A percentile compares a stretch with the other conserved stretches of the same genome.
Conservation (phyloP, 2,113 vertebrate genomes). For the Boulengeromyrus knoepffleri region DNA sequence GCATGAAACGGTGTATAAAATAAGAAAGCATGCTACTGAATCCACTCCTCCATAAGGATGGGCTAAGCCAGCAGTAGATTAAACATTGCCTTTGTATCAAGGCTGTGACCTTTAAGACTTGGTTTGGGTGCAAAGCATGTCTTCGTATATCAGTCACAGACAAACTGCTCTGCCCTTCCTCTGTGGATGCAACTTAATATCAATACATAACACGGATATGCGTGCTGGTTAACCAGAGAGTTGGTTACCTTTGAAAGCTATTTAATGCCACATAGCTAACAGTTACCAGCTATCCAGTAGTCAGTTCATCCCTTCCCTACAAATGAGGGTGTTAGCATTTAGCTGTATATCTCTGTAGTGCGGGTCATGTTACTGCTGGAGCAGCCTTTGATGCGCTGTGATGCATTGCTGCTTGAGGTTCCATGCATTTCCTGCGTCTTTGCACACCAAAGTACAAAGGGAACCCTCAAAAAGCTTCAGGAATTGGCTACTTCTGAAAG, state of each 20-base stretch:
- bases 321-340: slow-evolving; percentile 6
- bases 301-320: slow-evolving; percentile 22
- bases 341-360: slow-evolving; percentile 33
- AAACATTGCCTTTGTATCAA: not conserved
- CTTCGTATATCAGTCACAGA: not conserved
- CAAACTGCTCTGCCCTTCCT: not conserved
- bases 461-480: not conserved
- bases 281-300: slow-evolving; percentile 14
- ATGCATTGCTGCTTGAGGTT: slow-evolving; percentile 40
- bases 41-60: not conserved
- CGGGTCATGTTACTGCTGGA: slow-evolving; percentile 34
- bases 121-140: not conserved
- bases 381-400: slow-evolving; percentile 46
- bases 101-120: not conserved
- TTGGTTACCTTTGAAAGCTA: not conserved
- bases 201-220: not conserved
- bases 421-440: slow-evolving; percentile 1
- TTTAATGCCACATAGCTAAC: not conserved
- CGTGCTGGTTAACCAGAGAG: not conserved
- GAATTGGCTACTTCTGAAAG: not conserved
- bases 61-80: not conserved
- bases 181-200: not conserved
- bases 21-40: not conserved
- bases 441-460: not conserved
- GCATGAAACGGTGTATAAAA: not conserved